A percentile compares a stretch with the other conserved stretches of the same genome.
These are phyloP conservation scores for Lithophane semibrunnea DNA, from an alignment of 2,888 invertebrate genomes.

Conservation along the genomic window DNA sequence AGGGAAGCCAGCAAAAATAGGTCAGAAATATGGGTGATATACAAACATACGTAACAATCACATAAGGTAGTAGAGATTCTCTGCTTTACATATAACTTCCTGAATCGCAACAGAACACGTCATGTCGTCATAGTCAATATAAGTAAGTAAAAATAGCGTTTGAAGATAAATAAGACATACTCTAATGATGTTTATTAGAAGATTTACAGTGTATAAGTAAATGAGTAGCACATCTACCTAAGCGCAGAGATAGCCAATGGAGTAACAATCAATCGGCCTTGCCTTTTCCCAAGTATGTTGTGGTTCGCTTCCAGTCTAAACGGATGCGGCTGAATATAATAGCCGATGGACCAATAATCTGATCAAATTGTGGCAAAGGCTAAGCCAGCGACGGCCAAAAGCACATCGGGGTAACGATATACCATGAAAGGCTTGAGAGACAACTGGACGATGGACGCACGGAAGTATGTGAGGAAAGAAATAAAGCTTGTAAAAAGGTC, in stretches of 20 bases:
- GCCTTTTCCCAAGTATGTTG: neutral
- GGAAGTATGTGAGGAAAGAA: neutral
- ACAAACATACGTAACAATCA: slow-evolving; percentile 33
- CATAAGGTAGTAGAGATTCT: slow-evolving; percentile 25
- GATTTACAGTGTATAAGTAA: neutral
- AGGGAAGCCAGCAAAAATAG: slow-evolving; percentile 43
- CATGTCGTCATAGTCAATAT: slow-evolving; percentile 16
- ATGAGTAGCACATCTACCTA: neutral
- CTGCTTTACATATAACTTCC: slow-evolving; percentile 36
- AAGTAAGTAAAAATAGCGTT: neutral
- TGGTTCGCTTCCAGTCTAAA: neutral
- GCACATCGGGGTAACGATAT: too few relatives aligned
- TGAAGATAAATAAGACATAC: neutral
- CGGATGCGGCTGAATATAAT: neutral
- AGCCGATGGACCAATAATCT: neutral
- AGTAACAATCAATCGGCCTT: neutral
- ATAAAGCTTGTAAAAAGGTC: too few relatives aligned
- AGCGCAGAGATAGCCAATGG: too few relatives aligned
- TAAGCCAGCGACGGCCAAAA: neutral
- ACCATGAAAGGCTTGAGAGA: neutral
- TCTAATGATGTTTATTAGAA: neutral
- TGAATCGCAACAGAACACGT: slow-evolving; percentile 39
- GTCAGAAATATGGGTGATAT: slow-evolving; percentile 36
- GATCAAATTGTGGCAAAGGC: neutral
- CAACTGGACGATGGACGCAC: neutral